Evolutionary conservation across 2,113 vertebrate species (phyloP).

Genomic region (Eudorcas thomsonii): DNA sequence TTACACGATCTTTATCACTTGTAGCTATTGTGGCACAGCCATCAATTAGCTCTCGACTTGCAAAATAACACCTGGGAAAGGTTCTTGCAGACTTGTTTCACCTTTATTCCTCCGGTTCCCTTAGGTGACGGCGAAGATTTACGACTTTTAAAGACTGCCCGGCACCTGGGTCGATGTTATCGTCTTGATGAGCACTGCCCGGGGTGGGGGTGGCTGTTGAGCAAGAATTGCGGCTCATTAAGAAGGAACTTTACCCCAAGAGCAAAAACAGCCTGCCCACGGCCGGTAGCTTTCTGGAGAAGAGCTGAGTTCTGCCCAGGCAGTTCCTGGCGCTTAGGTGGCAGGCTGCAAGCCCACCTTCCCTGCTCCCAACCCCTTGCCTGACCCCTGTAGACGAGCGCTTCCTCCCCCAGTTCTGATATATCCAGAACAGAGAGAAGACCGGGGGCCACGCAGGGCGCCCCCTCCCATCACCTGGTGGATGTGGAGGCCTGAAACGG

Average conservation of each 20-base stretch:
- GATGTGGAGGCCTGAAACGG: not conserved
- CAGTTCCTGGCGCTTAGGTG: constrained; percentile 67
- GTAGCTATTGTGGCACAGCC: constrained; percentile 75
- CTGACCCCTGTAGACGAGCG: not conserved
- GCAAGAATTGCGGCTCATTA: constrained; percentile 77
- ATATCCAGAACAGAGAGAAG: not conserved
- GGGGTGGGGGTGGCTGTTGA: constrained; percentile 73
- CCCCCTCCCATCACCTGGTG: not conserved
- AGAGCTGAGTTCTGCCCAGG: constrained; percentile 88
- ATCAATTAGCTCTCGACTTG: constrained; percentile 79
- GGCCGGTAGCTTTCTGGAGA: constrained; percentile 81
- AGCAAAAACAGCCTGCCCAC: constrained; percentile 68
- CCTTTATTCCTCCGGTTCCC: constrained; percentile 64
- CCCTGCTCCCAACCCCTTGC: not conserved
- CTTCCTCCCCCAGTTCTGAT: not conserved
- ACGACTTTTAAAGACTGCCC: constrained; percentile 89
- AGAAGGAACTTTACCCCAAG: constrained; percentile 78
- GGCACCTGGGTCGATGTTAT: constrained; percentile 92
- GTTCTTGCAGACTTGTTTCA: constrained; percentile 78
- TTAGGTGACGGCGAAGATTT: constrained; percentile 87
- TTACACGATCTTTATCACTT: constrained; percentile 82
- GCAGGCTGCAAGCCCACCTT: not conserved
- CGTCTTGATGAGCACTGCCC: constrained; percentile 84
- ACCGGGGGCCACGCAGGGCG: rapidly evolving
- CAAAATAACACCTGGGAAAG: constrained; percentile 85